phyloP scores from a whole-genome alignment of 2,888 invertebrate species.

The Pterostichus niger region DNA sequence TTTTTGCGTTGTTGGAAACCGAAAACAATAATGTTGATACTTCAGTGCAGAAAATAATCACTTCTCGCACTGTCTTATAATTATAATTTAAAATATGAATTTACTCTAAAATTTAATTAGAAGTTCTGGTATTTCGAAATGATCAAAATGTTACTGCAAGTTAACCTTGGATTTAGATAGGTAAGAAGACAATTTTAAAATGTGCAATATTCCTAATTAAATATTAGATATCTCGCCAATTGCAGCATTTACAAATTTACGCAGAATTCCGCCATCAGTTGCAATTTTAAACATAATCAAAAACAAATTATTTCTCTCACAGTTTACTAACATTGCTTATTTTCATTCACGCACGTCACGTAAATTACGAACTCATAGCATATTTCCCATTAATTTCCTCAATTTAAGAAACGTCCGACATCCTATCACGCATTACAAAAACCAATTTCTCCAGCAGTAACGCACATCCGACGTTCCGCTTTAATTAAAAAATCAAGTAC shows the following conservation, averaged over 20 bases:
- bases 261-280: not conserved
- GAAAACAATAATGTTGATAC: too few relatives aligned
- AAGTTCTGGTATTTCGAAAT: too few relatives aligned
- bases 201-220: too few relatives aligned
- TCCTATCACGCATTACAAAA: conserved; percentile 9
- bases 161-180: too few relatives aligned
- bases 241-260: not conserved
- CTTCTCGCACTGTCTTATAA: too few relatives aligned
- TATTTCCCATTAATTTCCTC: conserved; percentile 27
- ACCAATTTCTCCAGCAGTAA: conserved; percentile 24
- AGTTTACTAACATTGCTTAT: not conserved
- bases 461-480: conserved; percentile 47
- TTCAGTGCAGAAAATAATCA: too few relatives aligned
- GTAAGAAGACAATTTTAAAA: too few relatives aligned
- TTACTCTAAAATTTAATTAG: too few relatives aligned
- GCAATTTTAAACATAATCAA: not conserved
- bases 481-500: conserved; percentile 37
- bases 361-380: not conserved
- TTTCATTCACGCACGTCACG: not conserved
- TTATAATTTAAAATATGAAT: too few relatives aligned
- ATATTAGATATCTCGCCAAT: not conserved
- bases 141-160: too few relatives aligned
- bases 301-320: conserved; percentile 8
- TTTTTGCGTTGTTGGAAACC: too few relatives aligned
- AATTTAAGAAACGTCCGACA: conserved; percentile 6